Conservation (phyloP, 2,888 invertebrate genomes). For the Eugnorisma glareosa region DNA sequence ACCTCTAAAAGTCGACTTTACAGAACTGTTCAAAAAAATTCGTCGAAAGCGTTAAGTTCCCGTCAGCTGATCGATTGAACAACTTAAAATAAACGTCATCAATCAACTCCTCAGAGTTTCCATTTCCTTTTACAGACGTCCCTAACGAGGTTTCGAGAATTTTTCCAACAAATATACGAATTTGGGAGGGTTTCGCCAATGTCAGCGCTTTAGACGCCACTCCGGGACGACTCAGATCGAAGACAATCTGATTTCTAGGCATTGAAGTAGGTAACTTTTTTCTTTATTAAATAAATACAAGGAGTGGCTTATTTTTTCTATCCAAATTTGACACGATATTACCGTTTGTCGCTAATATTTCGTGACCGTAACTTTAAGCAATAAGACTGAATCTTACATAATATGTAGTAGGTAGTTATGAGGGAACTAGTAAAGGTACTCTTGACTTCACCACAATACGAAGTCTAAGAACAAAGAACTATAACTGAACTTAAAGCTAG, state of each 20-base stretch:
- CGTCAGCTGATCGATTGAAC: conserved; percentile 58
- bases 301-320: background rate
- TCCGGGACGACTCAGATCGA: conserved; percentile 30
- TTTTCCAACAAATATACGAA: conserved; percentile 53
- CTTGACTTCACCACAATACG: background rate
- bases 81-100: conserved; percentile 64
- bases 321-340: background rate
- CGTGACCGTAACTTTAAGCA: background rate
- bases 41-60: conserved; percentile 39
- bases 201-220: conserved; percentile 24
- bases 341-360: background rate
- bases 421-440: background rate
- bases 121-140: conserved; percentile 55
- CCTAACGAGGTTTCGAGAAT: conserved; percentile 52
- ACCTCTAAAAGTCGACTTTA: conserved; percentile 15
- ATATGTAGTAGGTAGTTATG: background rate
- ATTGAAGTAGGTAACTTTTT: conserved; percentile 28
- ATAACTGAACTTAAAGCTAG: background rate
- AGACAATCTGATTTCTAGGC: conserved; percentile 31
- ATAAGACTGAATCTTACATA: background rate
- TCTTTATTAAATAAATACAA: conserved; percentile 22
- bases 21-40: conserved; percentile 38
- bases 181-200: conserved; percentile 28
- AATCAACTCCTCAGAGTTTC: conserved; percentile 62
- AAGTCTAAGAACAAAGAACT: background rate